These are phyloP conservation scores for Macrosteles quadrilineatus DNA, from an alignment of 1,140 invertebrate species.

Conservation along the genomic window DNA sequence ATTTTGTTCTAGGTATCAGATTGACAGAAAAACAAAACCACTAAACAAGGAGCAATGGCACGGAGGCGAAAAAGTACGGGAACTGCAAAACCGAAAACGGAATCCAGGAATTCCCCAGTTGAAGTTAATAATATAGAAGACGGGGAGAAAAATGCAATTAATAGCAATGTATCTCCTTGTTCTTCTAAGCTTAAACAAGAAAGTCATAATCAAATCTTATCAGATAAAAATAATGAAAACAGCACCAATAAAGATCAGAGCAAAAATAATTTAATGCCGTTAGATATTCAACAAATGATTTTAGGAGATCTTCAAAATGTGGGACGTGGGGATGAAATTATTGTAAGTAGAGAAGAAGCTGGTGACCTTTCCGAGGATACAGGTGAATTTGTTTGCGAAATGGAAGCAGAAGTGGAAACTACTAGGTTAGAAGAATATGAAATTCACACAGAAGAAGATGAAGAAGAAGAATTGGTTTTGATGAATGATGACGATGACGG, in stretches of 20 bases:
- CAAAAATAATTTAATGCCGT: slow-evolving; percentile 20
- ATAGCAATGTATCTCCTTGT: not conserved
- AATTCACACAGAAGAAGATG: slow-evolving; percentile 1
- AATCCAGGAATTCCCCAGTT: not conserved
- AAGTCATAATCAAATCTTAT: not conserved
- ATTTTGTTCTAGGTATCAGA: too few relatives aligned
- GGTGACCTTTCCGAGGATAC: slow-evolving; percentile 17
- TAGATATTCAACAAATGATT: slow-evolving; percentile 38
- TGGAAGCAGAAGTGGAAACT: slow-evolving; percentile 7
- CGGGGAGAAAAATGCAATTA: not conserved
- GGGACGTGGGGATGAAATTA: slow-evolving; percentile 7
- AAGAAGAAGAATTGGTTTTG: not conserved
- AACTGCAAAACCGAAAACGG: not conserved
- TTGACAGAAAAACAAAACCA: too few relatives aligned
- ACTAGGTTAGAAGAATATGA: slow-evolving; percentile 19
- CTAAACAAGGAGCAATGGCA: too few relatives aligned
- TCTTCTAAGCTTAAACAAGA: not conserved
- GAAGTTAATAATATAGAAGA: not conserved
- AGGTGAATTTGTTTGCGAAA: slow-evolving; percentile 20
- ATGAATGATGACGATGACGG: slow-evolving; percentile 16
- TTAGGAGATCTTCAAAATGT: slow-evolving; percentile 30
- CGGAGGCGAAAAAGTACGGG: not conserved
- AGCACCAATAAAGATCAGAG: not conserved
- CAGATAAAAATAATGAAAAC: not conserved
- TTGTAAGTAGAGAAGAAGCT: slow-evolving; percentile 14